Conservation (phyloP, 2,797 vertebrate species). For the Miichthys miiuy region DNA sequence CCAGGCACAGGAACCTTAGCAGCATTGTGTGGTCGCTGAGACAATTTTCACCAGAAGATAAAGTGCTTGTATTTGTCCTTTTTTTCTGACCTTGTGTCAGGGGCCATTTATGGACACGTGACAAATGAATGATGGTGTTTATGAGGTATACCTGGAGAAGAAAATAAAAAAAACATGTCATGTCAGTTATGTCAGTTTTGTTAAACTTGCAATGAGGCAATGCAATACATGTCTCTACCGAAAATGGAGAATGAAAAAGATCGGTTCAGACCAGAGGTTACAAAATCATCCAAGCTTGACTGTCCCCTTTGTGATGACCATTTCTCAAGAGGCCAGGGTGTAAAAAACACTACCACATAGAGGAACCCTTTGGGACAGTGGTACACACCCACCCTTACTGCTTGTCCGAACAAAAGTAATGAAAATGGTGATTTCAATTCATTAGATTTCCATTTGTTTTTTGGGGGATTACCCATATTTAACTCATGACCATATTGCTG, state of each 20-base stretch:
- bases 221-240: slow-evolving; percentile 37
- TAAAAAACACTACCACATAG: slow-evolving; percentile 14
- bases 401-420: slow-evolving; percentile 23
- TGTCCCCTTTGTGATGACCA: slow-evolving; percentile 48
- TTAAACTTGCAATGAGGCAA: slow-evolving; percentile 31
- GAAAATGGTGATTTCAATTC: slow-evolving; percentile 1
- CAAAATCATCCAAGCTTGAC: slow-evolving; percentile 58
- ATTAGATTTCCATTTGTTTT: slow-evolving; percentile 3
- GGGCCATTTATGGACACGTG: slow-evolving; percentile 45
- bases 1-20: slow-evolving; percentile 23
- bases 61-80: slow-evolving; percentile 22
- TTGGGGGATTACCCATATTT: background rate
- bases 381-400: background rate
- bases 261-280: slow-evolving; percentile 51
- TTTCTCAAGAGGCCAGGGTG: slow-evolving; percentile 52
- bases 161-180: slow-evolving; percentile 6
- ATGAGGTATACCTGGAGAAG: slow-evolving; percentile 8
- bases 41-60: slow-evolving; percentile 34
- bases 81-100: slow-evolving; percentile 36
- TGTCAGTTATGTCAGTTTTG: slow-evolving; percentile 37
- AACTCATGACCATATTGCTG: slow-evolving; percentile 5
- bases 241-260: slow-evolving; percentile 53
- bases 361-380: slow-evolving; percentile 3
- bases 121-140: slow-evolving; percentile 52
- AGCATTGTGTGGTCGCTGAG: slow-evolving; percentile 11